Conservation (phyloP, 2,888 invertebrate species). For the Pyrrhosoma nymphula region DNA sequence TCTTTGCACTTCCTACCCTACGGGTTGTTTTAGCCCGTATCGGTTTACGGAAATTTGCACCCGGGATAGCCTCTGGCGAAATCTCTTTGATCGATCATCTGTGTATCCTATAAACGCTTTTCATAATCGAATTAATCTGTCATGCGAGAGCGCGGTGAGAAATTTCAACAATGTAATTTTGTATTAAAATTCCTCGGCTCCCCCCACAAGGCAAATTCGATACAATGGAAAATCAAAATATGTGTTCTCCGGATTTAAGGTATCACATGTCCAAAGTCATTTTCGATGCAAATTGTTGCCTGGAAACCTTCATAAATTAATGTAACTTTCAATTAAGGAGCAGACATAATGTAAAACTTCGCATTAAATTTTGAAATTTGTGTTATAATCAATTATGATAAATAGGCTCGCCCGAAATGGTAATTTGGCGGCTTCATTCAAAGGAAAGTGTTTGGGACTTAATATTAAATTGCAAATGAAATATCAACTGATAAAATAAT, state of each 20-base stretch:
- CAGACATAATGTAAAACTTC: background rate
- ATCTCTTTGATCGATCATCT: background rate
- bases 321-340: background rate
- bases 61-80: background rate
- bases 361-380: background rate
- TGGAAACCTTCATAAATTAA: background rate
- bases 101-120: background rate
- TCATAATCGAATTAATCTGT: background rate
- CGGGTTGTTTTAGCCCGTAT: background rate
- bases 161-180: background rate
- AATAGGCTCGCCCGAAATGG: background rate
- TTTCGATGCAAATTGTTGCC: background rate
- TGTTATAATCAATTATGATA: background rate
- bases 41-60: slow-evolving; percentile 25
- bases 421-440: background rate
- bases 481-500: too few species aligned
- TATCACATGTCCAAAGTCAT: background rate
- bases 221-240: slow-evolving; percentile 18
- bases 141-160: background rate
- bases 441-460: background rate
- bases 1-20: background rate
- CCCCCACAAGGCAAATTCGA: background rate
- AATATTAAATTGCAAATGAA: too few species aligned
- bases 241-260: background rate
- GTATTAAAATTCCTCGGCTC: background rate